Evolutionary conservation across 2,113 vertebrate species (phyloP), one percentile per base, ranked within the genome.

Genomic region (Catharus bicknelli): DNA sequence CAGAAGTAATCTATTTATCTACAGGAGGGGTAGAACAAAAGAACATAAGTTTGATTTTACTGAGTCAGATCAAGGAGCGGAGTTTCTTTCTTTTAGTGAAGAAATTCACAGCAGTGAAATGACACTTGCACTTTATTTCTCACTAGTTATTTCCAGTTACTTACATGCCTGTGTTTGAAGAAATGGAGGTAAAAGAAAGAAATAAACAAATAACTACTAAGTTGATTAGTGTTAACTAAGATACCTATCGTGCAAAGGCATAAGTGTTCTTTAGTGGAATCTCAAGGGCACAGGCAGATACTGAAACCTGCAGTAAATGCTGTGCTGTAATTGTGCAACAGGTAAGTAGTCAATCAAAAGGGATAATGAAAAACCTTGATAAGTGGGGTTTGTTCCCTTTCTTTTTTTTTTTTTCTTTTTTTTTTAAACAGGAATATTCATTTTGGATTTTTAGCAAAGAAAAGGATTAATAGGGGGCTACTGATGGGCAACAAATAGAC

Each of bases 1-100:
- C 9, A 51, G 48, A 94, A 90, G 83, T 64, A 58, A 61, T 83
- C 30, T 53, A 11, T 89, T 95, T 78, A 77, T 83, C 70, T 75
- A 58, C 16, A 68, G 34, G 19, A 68, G 45, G 5, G 16, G 9
- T 72, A 73, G 5, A 93, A n/a, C 2, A 69, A 48, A 80, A 66
- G 18, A 72, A 50, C 1, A 0, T 26, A 55, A 73, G 9, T 51
- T 72, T 47, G 38, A 54, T 53, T 84, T n/a, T 53, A 75, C 29
- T 21, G 12, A 75, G 21, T 30, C 9, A 77, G 45, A 88, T 22
- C 57, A 79, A 34, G 20, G 2, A 69, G 10, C 45, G 10, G 10
- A 59, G 13, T 61, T 80, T 67, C 42, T 82, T 68, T 88, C 29
- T n/a, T 30, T 30, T 1, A 48, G 18, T 50, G 19, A 73, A 57